phyloP scores from a whole-genome alignment of 2,113 vertebrate species.

The Pedionomus torquatus region DNA sequence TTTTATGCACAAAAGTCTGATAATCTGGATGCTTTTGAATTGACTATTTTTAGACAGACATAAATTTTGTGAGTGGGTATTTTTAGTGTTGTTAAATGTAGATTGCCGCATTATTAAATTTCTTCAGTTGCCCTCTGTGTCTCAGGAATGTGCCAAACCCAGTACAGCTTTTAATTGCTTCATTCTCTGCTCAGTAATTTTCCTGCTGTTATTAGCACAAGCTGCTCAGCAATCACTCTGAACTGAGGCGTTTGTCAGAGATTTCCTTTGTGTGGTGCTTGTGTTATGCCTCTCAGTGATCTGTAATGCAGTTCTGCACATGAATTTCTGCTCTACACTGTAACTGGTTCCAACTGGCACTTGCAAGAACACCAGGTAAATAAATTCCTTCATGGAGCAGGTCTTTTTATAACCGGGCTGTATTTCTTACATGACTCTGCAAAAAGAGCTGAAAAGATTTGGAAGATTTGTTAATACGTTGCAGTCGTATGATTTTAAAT shows the following conservation, averaged over 20 bases:
- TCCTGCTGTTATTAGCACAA: conserved; percentile 4
- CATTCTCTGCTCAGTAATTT: conserved; percentile 49
- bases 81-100: conserved; percentile 33
- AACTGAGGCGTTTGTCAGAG: conserved; percentile 14
- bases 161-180: conserved; percentile 57
- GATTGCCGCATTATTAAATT: conserved; percentile 22
- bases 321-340: background rate
- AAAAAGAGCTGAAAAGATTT: background rate
- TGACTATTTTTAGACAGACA: background rate
- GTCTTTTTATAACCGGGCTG: background rate
- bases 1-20: background rate
- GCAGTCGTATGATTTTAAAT: background rate
- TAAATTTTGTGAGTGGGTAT: background rate
- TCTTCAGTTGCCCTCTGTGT: conserved; percentile 39
- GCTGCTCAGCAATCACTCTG: conserved; percentile 40
- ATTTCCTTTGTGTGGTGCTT: conserved; percentile 35
- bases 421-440: background rate
- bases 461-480: background rate
- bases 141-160: conserved; percentile 38
- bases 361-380: background rate
- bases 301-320: background rate
- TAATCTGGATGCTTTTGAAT: background rate
- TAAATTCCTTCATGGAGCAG: background rate
- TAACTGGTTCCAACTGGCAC: background rate
- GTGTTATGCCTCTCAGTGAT: background rate